Base-by-base conservation (phyloP, 2,888 invertebrate species). In the Temnothorax ravouxi region DNA sequence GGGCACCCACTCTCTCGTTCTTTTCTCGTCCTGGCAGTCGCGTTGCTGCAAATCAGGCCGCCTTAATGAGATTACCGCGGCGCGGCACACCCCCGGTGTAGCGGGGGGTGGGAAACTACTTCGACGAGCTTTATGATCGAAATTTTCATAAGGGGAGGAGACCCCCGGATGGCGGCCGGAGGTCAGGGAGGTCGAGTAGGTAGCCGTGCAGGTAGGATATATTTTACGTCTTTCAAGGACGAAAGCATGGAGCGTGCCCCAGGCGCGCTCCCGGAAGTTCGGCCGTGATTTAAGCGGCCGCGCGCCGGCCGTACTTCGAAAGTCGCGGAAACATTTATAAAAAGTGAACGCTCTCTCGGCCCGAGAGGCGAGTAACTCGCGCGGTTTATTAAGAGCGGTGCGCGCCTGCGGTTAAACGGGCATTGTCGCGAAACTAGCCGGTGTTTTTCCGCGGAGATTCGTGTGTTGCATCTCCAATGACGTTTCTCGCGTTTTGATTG, bases 1-100 rank as follows among this genome's bases (percentile, higher is more conserved):
- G n/a, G n/a, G 71, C 56, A 59, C 69, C 82, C 64, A 29, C 0
- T 75, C 47, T 61, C 15, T 56, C 25, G 29, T 64, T 8, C 38
- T 38, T 52, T 64, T 76, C 74, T 74, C n/a, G 66, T 72, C 74
- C 79, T 64, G 67, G 56, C 81, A 74, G 41, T 83, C 83, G 80
- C 50, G 38, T 13, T 34, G 76, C 79, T 75, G 85, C 85, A 88
- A 88, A 89, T 89, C 85, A 87, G 79, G 76, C 41, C 50, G 47
- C 62, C 83, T 85, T 89, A 89, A 88, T 85, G 83, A 85, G 71
- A 84, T 86, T 89, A 84, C 50, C n/a, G 81, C 81, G 69, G 71
- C 52, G 47, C 21, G 47, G 34, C 52, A 44, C 25, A 29, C 29
- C 29, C n/a, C 56, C 50, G 34, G 59, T 29, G 34, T 83, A 74